Conservation (phyloP, 2,113 vertebrate species). For the Dipodomys stephensi region DNA sequence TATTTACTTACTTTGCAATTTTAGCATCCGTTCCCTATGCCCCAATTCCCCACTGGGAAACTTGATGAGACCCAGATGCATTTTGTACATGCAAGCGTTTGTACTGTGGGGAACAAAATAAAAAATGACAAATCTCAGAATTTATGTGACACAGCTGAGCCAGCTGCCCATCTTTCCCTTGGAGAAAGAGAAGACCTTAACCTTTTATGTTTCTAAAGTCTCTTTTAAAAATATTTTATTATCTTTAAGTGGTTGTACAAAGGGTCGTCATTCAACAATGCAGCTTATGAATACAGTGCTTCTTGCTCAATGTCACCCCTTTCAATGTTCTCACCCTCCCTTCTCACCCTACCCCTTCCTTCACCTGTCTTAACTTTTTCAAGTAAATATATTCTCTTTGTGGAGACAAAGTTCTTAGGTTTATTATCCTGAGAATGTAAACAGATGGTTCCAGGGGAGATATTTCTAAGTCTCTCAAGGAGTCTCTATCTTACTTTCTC, state of each 20-base stretch:
- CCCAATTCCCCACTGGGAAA: fast-evolving
- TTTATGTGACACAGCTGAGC: not conserved
- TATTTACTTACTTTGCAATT: not conserved
- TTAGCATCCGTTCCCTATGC: not conserved
- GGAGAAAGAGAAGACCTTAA: not conserved
- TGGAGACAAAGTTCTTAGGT: not conserved
- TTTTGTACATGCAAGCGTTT: not conserved
- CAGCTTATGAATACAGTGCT: no score
- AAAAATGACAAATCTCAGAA: constrained; percentile 1
- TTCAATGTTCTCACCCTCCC: no score
- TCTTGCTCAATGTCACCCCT: no score
- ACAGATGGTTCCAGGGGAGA: not conserved
- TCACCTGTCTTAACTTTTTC: not conserved
- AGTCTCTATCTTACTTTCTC: not conserved
- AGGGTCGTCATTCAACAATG: no score
- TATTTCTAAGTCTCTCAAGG: not conserved
- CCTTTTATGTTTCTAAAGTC: not conserved
- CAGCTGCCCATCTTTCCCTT: not conserved
- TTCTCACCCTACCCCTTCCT: no score
- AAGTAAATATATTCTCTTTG: constrained; percentile 32
- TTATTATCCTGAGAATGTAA: constrained; percentile 43
- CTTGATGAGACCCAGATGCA: not conserved
- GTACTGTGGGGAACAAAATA: not conserved
- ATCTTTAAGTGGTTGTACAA: no score
- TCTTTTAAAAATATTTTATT: no score